Evolutionary conservation across 2,888 invertebrate species (phyloP), one percentile per base, ranked within the genome.

Genomic region (Cataglyphis rosenhaueri): DNA sequence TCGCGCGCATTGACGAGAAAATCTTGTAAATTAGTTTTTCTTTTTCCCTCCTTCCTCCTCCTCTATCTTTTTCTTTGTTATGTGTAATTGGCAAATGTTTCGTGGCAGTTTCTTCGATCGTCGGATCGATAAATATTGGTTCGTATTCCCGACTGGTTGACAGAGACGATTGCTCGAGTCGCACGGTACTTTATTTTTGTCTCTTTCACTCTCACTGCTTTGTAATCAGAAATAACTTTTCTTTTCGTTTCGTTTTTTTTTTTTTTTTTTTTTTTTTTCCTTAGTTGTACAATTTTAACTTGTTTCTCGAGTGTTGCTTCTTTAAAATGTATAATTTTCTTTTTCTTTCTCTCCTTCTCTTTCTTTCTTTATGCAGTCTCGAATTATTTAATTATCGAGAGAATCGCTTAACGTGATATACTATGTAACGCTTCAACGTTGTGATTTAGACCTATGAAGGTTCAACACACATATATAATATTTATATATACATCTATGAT

Each of bases 401-500:
- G 61, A 65, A 88, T 73, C 59, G 75, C 83, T 66, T 84, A 88
- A 88, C 88, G 65, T 81, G 35, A 70, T 88, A 87, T 85, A 88
- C 87, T 88, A 81, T 88, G 48, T 79, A 55, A 85, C 8, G 52
- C 61, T 18, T 52, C 79, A 88, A 88, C 88, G 87, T 79, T 35
- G 78, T 79, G 59, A 79, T 79, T 79, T 79, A 79, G 78, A 79
- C 48, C 71, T 79, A 79, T 79, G 71, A 79, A 61, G 78, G 35
- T 61, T 78, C 44, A 79, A 79, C 78, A 79, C 59, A 79, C 71
- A 59, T 79, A 52, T 52, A 79, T 78, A 78, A 76, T 76, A 66
- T 76, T 29, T 41, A 76, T 76, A 76, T 76, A 65, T 38, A 44
- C 18, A 71, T 79, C 71, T 79, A 79, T 35, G 59, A 59, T 61